Evolutionary conservation across 2,888 invertebrate genomes (phyloP).

Genomic region (Hofmannophila pseudospretella): DNA sequence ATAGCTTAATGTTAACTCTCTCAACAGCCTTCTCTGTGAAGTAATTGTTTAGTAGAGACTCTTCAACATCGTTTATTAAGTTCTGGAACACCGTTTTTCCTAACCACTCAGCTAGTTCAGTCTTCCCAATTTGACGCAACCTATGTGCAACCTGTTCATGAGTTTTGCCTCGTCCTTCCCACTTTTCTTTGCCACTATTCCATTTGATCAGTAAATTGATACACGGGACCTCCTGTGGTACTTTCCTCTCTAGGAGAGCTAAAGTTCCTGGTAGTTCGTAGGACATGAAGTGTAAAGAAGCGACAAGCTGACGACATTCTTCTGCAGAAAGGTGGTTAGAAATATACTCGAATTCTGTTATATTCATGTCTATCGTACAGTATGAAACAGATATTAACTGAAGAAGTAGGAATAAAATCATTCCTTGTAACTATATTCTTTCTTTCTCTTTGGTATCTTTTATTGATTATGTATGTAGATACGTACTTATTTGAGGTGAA

Average conservation of each 20-base stretch:
- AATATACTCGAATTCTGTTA: constrained; percentile 57
- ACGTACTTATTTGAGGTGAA: no score
- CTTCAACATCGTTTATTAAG: constrained; percentile 66
- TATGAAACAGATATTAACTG: not conserved
- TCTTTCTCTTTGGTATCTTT: no score
- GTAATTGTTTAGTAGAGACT: constrained; percentile 31
- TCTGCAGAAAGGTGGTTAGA: constrained; percentile 72
- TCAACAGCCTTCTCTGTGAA: constrained; percentile 2
- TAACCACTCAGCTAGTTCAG: constrained; percentile 80
- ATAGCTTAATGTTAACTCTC: constrained; percentile 12
- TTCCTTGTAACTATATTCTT: no score
- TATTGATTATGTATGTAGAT: no score
- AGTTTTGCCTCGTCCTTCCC: constrained; percentile 75
- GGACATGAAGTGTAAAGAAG: constrained; percentile 71
- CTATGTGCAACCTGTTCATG: constrained; percentile 75
- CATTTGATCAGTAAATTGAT: constrained; percentile 77
- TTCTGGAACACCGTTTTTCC: constrained; percentile 75
- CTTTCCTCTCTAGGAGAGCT: constrained; percentile 41
- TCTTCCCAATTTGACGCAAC: constrained; percentile 76
- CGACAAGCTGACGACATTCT: constrained; percentile 78
- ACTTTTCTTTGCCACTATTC: constrained; percentile 53
- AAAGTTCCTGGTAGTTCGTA: constrained; percentile 35
- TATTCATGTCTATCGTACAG: constrained; percentile 45
- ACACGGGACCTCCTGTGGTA: constrained; percentile 74
- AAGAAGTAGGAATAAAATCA: no score